Conservation (phyloP, 2,797 vertebrate species). For the Odontamblyopus lacepedii region DNA sequence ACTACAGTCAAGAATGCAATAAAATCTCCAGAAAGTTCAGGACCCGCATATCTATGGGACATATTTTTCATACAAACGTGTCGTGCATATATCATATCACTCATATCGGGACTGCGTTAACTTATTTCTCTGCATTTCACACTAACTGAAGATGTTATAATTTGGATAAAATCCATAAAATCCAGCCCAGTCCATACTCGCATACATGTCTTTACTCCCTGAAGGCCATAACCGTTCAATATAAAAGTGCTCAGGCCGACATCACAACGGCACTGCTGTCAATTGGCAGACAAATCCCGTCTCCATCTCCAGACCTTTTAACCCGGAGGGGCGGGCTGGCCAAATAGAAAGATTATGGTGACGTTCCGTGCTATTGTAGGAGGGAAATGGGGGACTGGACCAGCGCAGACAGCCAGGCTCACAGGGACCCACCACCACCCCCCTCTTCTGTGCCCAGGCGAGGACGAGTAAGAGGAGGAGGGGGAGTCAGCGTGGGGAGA, state of each 20-base stretch:
- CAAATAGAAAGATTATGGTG: conserved; percentile 82
- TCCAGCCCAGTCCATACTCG: background rate
- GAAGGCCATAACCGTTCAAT: conserved; percentile 25
- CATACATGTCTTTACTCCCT: conserved; percentile 25
- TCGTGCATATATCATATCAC: no score
- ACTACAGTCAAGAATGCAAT: no score
- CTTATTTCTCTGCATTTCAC: background rate
- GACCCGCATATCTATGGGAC: no score
- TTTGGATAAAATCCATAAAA: background rate
- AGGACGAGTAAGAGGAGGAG: conserved; percentile 59
- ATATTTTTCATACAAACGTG: no score
- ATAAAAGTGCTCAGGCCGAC: conserved; percentile 59
- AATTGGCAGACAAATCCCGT: conserved; percentile 72
- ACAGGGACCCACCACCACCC: conserved; percentile 21
- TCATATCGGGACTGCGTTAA: no score
- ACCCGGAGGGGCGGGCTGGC: conserved; percentile 77
- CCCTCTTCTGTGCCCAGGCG: conserved; percentile 56
- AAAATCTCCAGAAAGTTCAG: no score
- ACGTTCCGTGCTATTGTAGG: conserved; percentile 70
- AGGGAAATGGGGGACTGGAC: conserved; percentile 68
- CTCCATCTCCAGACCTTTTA: conserved; percentile 71
- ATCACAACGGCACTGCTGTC: conserved; percentile 65
- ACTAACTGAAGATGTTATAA: background rate
- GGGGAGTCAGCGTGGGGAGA: conserved; percentile 62
- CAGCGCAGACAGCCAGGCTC: conserved; percentile 51